phyloP scores from a whole-genome alignment of 2,113 vertebrate species.

The Philantomba maxwellii region DNA sequence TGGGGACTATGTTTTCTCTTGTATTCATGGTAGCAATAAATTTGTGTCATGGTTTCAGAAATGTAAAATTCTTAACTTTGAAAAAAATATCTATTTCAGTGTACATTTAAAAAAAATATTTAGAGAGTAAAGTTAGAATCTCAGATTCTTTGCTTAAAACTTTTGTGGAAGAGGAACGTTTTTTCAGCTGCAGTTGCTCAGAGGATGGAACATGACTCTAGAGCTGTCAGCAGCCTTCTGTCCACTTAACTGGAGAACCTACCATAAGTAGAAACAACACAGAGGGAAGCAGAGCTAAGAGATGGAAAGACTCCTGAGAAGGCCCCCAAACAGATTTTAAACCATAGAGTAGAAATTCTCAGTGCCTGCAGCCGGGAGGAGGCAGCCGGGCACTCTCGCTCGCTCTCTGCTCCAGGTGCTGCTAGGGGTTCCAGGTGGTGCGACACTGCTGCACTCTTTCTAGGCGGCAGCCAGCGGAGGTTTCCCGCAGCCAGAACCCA shows the following conservation, averaged over 20 bases:
- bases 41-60: neutral
- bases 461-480: too few relatives aligned
- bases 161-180: neutral
- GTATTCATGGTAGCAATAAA: neutral
- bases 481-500: fast-evolving
- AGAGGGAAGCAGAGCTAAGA: neutral
- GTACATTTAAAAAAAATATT: neutral
- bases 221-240: neutral
- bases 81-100: neutral
- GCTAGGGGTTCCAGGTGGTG: too few relatives aligned
- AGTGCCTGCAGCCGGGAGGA: fast-evolving
- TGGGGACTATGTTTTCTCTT: neutral
- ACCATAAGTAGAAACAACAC: neutral
- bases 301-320: neutral
- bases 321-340: neutral
- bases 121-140: neutral
- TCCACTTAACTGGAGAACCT: neutral
- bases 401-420: too few relatives aligned
- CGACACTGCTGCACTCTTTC: too few relatives aligned
- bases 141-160: neutral
- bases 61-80: neutral
- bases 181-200: neutral
- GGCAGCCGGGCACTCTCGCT: too few relatives aligned
- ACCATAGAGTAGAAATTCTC: neutral
- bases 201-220: neutral